A percentile compares a stretch with the other conserved stretches of the same genome.
Evolutionary conservation across 2,888 invertebrate genomes (phyloP).

Genomic region (Therioaphis trifolii): DNA sequence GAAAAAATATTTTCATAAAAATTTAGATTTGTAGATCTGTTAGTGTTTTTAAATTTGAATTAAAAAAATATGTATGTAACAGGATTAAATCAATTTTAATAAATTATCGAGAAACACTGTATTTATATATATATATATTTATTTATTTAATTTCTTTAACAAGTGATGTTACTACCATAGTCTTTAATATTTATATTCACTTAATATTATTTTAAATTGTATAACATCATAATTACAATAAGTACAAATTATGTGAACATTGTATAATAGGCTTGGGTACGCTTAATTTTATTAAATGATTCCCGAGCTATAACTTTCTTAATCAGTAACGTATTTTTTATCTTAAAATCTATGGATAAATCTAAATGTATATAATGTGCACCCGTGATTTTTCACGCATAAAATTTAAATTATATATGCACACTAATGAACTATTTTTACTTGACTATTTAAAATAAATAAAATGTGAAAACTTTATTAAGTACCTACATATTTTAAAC

Average conservation of each 20-base stretch:
- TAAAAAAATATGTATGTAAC: no score
- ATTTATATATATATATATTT: no score
- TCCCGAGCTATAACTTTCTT: conserved; percentile 18
- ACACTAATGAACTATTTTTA: not conserved
- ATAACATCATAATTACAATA: not conserved
- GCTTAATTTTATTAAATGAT: not conserved
- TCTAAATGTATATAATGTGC: conserved; percentile 33
- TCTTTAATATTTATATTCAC: no score
- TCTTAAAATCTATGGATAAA: conserved; percentile 2
- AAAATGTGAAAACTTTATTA: not conserved
- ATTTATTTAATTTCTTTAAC: no score
- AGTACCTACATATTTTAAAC: no score
- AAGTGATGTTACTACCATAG: no score
- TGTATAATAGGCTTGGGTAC: not conserved
- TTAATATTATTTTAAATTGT: no score
- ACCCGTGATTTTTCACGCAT: conserved; percentile 44
- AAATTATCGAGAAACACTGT: no score
- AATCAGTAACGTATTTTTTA: conserved; percentile 31
- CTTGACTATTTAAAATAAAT: conserved; percentile 13
- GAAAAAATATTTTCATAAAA: no score
- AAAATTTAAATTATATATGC: conserved; percentile 25
- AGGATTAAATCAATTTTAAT: no score
- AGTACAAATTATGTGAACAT: not conserved
- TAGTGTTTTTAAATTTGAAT: no score
- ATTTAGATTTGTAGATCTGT: no score